Evolutionary conservation across 2,797 vertebrate genomes (phyloP).

Genomic region (Perodicticus potto): DNA sequence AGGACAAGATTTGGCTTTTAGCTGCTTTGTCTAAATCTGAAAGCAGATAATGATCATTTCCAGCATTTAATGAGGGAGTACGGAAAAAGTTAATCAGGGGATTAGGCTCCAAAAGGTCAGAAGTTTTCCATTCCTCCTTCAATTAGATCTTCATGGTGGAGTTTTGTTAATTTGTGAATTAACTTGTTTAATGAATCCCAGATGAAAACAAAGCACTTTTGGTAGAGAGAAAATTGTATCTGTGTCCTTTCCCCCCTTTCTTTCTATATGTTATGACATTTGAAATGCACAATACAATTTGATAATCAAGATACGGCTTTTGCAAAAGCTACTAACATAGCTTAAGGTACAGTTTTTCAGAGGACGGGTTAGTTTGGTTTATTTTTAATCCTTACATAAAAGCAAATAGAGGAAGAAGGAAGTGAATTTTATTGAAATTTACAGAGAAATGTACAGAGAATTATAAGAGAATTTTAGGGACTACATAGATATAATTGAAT

Average conservation of each 20-base stretch:
- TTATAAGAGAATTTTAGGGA: neutral
- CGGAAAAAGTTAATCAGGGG: neutral
- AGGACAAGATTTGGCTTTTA: slow-evolving; percentile 25
- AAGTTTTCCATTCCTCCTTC: slow-evolving; percentile 64
- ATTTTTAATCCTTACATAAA: slow-evolving; percentile 58
- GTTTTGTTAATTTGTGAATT: slow-evolving; percentile 63
- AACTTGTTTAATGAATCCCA: slow-evolving; percentile 43
- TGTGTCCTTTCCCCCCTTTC: neutral
- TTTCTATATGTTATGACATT: neutral
- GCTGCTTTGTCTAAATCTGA: slow-evolving; percentile 14
- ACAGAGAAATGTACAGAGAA: neutral
- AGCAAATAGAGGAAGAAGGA: neutral
- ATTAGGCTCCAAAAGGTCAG: slow-evolving; percentile 53
- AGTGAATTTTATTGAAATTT: slow-evolving; percentile 53
- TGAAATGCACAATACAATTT: slow-evolving; percentile 39
- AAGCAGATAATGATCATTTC: slow-evolving; percentile 22
- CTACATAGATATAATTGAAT: neutral
- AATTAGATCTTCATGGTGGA: slow-evolving; percentile 40
- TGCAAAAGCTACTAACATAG: neutral
- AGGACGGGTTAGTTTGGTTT: neutral
- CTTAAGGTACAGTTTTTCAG: neutral
- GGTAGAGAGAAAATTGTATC: neutral
- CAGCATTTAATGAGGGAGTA: neutral
- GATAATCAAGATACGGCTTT: slow-evolving; percentile 47
- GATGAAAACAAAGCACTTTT: slow-evolving; percentile 62